Conservation (phyloP, 2,888 invertebrate species). For the Eupsilia transversa region DNA sequence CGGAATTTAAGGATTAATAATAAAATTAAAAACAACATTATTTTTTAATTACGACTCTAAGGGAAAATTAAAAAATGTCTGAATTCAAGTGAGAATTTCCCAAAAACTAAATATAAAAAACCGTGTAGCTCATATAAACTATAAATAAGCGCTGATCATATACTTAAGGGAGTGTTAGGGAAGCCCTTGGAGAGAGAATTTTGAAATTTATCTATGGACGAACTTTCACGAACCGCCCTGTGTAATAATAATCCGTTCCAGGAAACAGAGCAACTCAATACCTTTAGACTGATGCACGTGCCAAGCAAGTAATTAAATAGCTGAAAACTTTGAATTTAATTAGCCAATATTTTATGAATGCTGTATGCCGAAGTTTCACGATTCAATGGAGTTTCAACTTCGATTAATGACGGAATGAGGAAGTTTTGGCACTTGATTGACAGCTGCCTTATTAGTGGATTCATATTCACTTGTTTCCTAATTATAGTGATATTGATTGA, state of each 20-base stretch:
- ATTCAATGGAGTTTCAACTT: conserved; percentile 45
- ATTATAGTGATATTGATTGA: conserved; percentile 3
- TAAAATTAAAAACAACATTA: background rate
- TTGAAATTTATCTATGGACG: too few species aligned
- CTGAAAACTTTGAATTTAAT: conserved; percentile 36
- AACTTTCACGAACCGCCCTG: background rate
- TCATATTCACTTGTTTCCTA: conserved; percentile 6
- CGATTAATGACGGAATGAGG: conserved; percentile 36
- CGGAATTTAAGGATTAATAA: background rate
- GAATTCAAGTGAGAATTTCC: background rate
- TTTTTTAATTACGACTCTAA: too few species aligned
- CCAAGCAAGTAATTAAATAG: conserved; percentile 5
- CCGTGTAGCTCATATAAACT: background rate
- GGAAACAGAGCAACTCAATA: background rate
- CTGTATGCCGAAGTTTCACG: conserved; percentile 36
- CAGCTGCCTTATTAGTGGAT: conserved; percentile 27
- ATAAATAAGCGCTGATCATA: background rate
- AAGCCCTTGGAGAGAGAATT: background rate
- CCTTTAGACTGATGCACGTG: background rate
- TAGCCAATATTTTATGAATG: conserved; percentile 46
- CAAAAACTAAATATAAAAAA: background rate
- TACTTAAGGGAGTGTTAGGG: too few species aligned
- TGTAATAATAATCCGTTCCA: background rate
- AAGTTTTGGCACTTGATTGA: conserved; percentile 51
- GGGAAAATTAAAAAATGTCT: too few species aligned